Base-by-base conservation (phyloP, 2,797 vertebrate species). In the Malurus splendens region DNA sequence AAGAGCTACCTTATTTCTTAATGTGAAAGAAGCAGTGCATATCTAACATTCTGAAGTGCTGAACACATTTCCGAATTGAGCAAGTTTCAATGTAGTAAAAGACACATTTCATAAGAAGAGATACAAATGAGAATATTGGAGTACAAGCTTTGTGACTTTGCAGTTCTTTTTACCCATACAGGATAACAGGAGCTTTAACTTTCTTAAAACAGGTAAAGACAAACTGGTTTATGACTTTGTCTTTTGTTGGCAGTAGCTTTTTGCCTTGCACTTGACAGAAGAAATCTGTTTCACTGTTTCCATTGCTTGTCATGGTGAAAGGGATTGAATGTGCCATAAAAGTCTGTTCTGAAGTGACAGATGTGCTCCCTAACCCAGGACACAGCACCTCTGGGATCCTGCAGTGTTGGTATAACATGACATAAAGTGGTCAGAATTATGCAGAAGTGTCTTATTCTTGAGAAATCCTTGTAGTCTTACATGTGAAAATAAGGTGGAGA, bases 21-120 rank as follows among this genome's bases (percentile, higher is more conserved):
- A 85, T 79, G 70, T 1, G 0, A 79, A 92, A 51, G 87, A 91
- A 90, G 86, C 72, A 32, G 86, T 87, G 71, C 89, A 44, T 95
- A 82, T 91, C 92, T 77, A 90, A 74, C 66, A 24, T 50, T 88
- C 10, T 3, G 48, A 74, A 60, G 68, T 85, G 64, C 76, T 78
- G 81, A 90, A 33, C 48, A 18, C 33, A 2, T 24, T 90, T 90
- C 61, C 81, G 82, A 87, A 74, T 82, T 62, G 68, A 83, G 45
- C 32, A 80, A 80, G 71, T 92, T 71, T 86, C 84, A 91, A 92
- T 65, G 56, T 72, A 95, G 75, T 81, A 89, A 93, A 89, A 87
- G 56, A 50, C 87, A 9, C 15, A 82, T 82, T 90, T 90, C 28
- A 10, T 50, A 78, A 62, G 68, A 65, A 72, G 84, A 91, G 57